Percentiles rank a stretch among this genome's conserved stretches.
These are phyloP conservation scores for Jacana jacana DNA, from an alignment of 2,113 vertebrate species.

Conservation along the genomic window DNA sequence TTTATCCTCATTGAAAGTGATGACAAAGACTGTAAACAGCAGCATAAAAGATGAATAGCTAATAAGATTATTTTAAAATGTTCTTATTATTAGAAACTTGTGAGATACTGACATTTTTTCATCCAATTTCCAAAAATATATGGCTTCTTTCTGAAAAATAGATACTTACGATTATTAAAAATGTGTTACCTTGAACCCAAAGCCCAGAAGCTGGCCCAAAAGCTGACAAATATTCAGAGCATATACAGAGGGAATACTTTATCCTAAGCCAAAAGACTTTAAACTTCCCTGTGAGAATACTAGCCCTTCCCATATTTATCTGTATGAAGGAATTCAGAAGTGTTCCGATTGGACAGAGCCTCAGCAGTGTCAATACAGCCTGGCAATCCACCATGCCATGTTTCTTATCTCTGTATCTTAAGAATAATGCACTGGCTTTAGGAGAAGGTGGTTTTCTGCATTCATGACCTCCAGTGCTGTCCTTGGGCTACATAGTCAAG, in stretches of 20 bases:
- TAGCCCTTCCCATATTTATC: neutral
- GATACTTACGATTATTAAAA: neutral
- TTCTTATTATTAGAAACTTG: neutral
- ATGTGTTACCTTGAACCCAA: neutral
- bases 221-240: neutral
- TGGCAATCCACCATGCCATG: rapidly evolving
- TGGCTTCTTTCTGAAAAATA: neutral
- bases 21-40: neutral
- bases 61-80: neutral
- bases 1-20: neutral
- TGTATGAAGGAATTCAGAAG: neutral
- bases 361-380: neutral
- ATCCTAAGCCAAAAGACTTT: neutral
- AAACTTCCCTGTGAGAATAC: neutral
- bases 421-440: neutral
- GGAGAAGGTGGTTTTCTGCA: neutral
- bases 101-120: neutral
- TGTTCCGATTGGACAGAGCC: rapidly evolving
- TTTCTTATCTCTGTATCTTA: neutral
- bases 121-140: neutral
- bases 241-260: neutral
- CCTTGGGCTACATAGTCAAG: neutral
- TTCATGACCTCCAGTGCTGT: neutral
- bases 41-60: neutral
- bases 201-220: neutral